Percentiles rank a stretch among this genome's conserved stretches.
phyloP scores from a whole-genome alignment of 2,797 vertebrate species.

The Petrocephalus sullivani region DNA sequence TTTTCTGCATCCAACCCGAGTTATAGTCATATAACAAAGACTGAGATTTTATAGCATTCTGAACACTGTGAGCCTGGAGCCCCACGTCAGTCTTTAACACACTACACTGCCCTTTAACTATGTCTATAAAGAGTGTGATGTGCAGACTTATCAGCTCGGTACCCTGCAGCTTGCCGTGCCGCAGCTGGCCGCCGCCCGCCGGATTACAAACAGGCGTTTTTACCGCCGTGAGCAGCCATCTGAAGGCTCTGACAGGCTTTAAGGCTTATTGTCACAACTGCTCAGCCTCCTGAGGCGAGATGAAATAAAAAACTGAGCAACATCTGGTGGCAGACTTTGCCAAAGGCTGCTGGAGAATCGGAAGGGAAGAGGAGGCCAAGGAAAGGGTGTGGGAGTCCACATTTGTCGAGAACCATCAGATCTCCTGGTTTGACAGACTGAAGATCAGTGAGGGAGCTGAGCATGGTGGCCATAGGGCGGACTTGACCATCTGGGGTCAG shows the following conservation, averaged over 20 bases:
- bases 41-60: neutral
- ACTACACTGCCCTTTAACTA: neutral
- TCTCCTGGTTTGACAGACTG: neutral
- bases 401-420: neutral
- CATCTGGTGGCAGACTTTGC: neutral
- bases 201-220: neutral
- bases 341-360: neutral
- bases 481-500: neutral
- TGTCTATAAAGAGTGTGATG: neutral
- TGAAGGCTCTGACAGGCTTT: neutral
- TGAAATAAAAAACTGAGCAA: neutral
- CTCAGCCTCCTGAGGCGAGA: neutral
- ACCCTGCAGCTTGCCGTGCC: neutral
- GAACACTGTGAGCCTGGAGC: neutral
- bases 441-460: neutral
- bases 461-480: neutral
- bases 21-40: neutral
- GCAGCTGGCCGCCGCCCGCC: too few relatives aligned
- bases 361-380: neutral
- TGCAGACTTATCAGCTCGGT: neutral
- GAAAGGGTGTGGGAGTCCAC: neutral
- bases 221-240: neutral
- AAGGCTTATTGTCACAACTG: neutral
- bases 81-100: neutral
- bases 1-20: neutral